phyloP scores from a whole-genome alignment of 2,113 vertebrate genomes.

The Mesocricetus auratus region DNA sequence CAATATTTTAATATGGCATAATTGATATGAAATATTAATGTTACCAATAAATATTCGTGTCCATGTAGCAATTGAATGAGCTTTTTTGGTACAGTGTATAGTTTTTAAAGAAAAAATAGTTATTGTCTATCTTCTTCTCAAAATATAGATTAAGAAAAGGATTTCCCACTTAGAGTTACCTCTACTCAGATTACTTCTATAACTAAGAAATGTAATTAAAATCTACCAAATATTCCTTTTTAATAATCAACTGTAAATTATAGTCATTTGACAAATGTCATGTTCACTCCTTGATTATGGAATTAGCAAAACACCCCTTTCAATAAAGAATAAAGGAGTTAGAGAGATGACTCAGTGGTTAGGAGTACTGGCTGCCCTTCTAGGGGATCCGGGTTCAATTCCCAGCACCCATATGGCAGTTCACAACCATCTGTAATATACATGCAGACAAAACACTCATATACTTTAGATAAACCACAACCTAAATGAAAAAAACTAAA shows the following conservation, averaged over 20 bases:
- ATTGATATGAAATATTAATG: neutral
- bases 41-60: neutral
- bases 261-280: constrained; percentile 34
- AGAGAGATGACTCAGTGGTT: neutral
- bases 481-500: neutral
- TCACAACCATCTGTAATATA: neutral
- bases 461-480: neutral
- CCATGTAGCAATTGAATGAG: neutral
- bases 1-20: neutral
- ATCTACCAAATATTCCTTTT: constrained; percentile 52
- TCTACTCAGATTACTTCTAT: neutral
- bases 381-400: neutral
- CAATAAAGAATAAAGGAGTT: neutral
- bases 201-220: constrained; percentile 39
- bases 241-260: constrained; percentile 41
- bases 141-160: neutral
- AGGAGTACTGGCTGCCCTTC: neutral
- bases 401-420: neutral
- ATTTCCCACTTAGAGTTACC: neutral
- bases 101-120: neutral
- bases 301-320: neutral
- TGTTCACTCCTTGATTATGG: neutral
- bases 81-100: neutral
- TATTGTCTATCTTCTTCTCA: neutral
- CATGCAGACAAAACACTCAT: neutral